Base-by-base conservation (phyloP, 1,140 invertebrate species). In the Platyscapa corneri region DNA sequence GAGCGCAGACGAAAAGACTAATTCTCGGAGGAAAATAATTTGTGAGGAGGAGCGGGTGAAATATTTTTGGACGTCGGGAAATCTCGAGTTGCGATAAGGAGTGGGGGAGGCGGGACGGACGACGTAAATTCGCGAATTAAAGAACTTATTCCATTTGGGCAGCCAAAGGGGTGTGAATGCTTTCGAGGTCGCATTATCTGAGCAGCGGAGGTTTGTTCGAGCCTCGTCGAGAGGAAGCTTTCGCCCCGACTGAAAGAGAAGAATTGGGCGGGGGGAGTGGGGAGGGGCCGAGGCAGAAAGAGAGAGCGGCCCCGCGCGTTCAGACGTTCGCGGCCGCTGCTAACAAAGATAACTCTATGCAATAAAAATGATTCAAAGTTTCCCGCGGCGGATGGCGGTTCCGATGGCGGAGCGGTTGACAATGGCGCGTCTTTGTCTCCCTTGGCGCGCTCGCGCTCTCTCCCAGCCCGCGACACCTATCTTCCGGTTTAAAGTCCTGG, bases 341-440 rank as follows among this genome's bases (percentile, higher is more conserved):
- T 93, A 93, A 93, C 92, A 93, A 93, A 93, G 93, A 93, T 93
- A 93, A 93, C 92, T 93, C 93, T 92, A 93, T 93, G 93, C 93
- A 93, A 93, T 93, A 93, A 93, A 93, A 93, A 93, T 93, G 93
- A 93, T 93, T 93, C 93, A 93, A 93, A 93, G 93, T 93, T 93
- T 93, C 93, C 93, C 93, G 93, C 92, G 90, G 92, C 90, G 93
- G 92, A 93, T 93, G 92, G 92, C 89, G 91, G 93, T 93, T 93
- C 93, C 92, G 93, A 93, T 93, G 92, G 91, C 90, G 90, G 90
- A 92, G 91, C 91, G 90, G 91, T 92, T 93, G 92, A 93, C 92
- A 93, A 93, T 93, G 90, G 92, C 90, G 90, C 92, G 92, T 93
- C 92, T 93, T 93, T 93, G 92, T 93, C 92, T 93, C 91, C 89